A percentile compares a stretch with the other conserved stretches of the same genome.
Evolutionary conservation across 1,140 invertebrate genomes (phyloP).

Genomic region (Conus ventricosus): DNA sequence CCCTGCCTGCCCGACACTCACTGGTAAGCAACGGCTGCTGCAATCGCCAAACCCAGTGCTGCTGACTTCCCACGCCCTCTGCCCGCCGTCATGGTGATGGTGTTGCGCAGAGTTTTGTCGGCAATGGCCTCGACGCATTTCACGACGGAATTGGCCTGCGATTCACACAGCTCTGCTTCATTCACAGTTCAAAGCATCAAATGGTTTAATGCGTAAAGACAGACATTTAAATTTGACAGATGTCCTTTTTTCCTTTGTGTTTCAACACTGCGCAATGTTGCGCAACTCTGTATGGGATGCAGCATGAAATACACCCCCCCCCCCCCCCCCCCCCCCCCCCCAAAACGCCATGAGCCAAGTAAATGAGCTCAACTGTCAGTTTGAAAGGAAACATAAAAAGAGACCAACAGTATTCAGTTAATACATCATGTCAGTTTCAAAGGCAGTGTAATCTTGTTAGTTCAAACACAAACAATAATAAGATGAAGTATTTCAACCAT

Average conservation of each 20-base stretch:
- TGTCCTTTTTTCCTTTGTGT: too few species aligned
- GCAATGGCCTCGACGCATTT: constrained; percentile 97
- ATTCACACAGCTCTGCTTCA: not conserved
- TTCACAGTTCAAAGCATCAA: not conserved
- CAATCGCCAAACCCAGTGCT: constrained; percentile 94
- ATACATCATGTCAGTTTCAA: too few species aligned
- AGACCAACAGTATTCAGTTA: too few species aligned
- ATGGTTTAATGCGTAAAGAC: too few species aligned
- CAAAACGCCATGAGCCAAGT: not conserved
- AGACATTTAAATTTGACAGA: too few species aligned
- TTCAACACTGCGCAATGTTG: too few species aligned
- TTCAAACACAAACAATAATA: too few species aligned
- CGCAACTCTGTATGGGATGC: not conserved
- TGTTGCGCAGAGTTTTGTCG: constrained; percentile 92
- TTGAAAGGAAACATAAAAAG: too few species aligned
- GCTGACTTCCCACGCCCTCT: constrained; percentile 99
- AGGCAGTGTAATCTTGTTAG: too few species aligned
- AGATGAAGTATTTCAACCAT: too few species aligned
- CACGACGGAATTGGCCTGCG: constrained; percentile 77
- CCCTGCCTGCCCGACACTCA: constrained; percentile 40
- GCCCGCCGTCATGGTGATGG: constrained; percentile 95
- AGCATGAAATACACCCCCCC: too few species aligned
- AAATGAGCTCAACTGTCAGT: not conserved
- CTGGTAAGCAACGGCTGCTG: constrained; percentile 77
- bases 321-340: too few species aligned